phyloP scores from a whole-genome alignment of 2,888 invertebrate genomes.

The Sphinx pinastri region DNA sequence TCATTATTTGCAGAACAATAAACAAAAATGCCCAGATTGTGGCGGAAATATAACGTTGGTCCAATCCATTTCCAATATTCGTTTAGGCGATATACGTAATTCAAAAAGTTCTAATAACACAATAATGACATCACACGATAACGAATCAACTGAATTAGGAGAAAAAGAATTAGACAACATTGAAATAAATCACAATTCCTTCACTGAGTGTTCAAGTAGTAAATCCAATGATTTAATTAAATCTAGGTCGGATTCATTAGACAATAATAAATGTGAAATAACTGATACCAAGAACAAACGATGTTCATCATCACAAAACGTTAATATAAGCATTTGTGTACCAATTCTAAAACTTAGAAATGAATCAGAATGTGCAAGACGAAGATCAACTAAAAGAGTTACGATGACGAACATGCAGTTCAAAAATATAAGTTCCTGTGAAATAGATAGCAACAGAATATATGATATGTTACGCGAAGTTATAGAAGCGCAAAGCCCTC shows the following conservation, averaged over 20 bases:
- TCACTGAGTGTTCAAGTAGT: not conserved
- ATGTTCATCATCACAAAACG: not conserved
- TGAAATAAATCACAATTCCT: not conserved
- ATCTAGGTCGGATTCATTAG: slow-evolving; percentile 9
- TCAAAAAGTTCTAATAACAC: not conserved
- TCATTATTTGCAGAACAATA: slow-evolving; percentile 75
- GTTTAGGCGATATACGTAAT: slow-evolving; percentile 28
- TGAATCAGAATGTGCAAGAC: slow-evolving; percentile 35
- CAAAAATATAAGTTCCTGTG: slow-evolving; percentile 40
- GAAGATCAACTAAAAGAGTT: slow-evolving; percentile 61
- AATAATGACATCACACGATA: slow-evolving; percentile 8
- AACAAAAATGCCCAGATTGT: slow-evolving; percentile 79
- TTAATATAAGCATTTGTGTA: slow-evolving; percentile 2
- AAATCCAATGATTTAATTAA: slow-evolving; percentile 13
- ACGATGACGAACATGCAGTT: slow-evolving; percentile 57
- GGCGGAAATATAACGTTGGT: slow-evolving; percentile 69
- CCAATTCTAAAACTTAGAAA: slow-evolving; percentile 59
- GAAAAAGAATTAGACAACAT: slow-evolving; percentile 13
- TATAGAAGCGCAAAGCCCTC: slow-evolving; percentile 57
- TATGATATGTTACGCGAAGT: slow-evolving; percentile 65
- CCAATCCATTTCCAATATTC: slow-evolving; percentile 53
- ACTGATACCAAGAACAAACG: not conserved
- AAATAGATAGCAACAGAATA: slow-evolving; percentile 45
- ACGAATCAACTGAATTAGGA: not conserved
- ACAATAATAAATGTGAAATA: not conserved